Percentiles rank a stretch among this genome's conserved stretches.
These are phyloP conservation scores for Aphidius ervi DNA, from an alignment of 1,140 invertebrate species.

Conservation along the genomic window DNA sequence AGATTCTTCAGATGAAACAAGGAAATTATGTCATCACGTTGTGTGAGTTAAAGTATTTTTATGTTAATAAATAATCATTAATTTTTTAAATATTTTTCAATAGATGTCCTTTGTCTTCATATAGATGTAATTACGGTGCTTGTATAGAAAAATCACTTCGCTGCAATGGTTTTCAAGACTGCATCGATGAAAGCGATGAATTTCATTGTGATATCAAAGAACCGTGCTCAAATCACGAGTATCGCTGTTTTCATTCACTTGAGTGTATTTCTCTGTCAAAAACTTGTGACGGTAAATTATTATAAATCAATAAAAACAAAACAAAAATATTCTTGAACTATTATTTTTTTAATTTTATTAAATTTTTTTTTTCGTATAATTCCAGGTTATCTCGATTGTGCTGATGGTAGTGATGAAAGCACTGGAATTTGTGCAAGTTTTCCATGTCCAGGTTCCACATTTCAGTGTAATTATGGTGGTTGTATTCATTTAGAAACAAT, in stretches of 20 bases:
- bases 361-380: background rate
- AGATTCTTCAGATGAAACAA: constrained; percentile 70
- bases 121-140: constrained; percentile 55
- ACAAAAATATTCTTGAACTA: background rate
- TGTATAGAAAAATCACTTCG: constrained; percentile 51
- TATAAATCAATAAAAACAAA: background rate
- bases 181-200: constrained; percentile 59
- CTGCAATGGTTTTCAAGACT: constrained; percentile 59
- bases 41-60: constrained; percentile 28
- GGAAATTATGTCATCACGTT: constrained; percentile 34
- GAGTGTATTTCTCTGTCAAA: constrained; percentile 36
- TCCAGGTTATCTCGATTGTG: constrained; percentile 63
- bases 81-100: background rate
- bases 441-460: constrained; percentile 44
- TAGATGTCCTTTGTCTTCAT: constrained; percentile 41
- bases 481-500: constrained; percentile 62
- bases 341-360: background rate
- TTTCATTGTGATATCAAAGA: constrained; percentile 27
- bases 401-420: constrained; percentile 62
- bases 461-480: constrained; percentile 56
- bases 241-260: constrained; percentile 26
- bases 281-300: constrained; percentile 40
- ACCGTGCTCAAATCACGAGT: constrained; percentile 29
- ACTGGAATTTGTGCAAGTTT: constrained; percentile 36
- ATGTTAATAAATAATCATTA: constrained; percentile 2